A percentile compares a stretch with the other conserved stretches of the same genome.
These are phyloP conservation scores for Agrotis exclamationis DNA, from an alignment of 2,888 invertebrate genomes.

Conservation along the genomic window DNA sequence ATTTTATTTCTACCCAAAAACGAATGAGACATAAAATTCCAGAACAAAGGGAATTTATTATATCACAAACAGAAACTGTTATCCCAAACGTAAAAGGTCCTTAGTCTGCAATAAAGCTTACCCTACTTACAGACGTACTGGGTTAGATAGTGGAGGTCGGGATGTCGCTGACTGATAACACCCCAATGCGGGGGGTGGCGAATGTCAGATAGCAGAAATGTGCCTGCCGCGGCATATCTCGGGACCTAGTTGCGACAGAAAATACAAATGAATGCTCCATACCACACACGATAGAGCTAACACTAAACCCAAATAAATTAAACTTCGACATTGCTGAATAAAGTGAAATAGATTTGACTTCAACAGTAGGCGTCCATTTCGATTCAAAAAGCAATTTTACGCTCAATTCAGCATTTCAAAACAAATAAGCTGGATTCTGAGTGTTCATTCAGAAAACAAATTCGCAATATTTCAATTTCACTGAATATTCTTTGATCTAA, in stretches of 20 bases:
- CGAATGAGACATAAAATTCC: constrained; percentile 25
- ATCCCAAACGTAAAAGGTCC: constrained; percentile 34
- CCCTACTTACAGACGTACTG: constrained; percentile 52
- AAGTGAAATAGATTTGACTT: constrained; percentile 26
- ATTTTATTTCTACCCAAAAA: constrained; percentile 49
- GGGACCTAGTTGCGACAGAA: constrained; percentile 34
- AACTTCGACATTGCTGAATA: constrained; percentile 15
- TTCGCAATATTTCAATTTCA: constrained; percentile 24
- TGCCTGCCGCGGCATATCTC: constrained; percentile 42
- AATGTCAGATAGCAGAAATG: constrained; percentile 50
- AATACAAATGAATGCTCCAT: constrained; percentile 18
- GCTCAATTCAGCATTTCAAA: constrained; percentile 12
- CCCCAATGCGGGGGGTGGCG: constrained; percentile 43
- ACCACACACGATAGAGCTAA: constrained; percentile 18
- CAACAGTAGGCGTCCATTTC: background rate
- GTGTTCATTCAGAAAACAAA: constrained; percentile 13
- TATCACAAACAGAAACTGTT: constrained; percentile 36
- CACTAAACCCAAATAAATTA: constrained; percentile 7
- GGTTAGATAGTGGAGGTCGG: constrained; percentile 71
- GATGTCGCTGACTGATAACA: constrained; percentile 71
- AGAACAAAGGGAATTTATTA: constrained; percentile 50
- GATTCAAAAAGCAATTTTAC: constrained; percentile 22
- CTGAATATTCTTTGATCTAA: constrained; percentile 22
- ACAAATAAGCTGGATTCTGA: constrained; percentile 27
- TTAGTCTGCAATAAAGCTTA: constrained; percentile 48